Percentiles rank a stretch among this genome's conserved stretches.
These are phyloP conservation scores for Heliothis subflexa DNA, from an alignment of 1,140 invertebrate species.

Conservation along the genomic window DNA sequence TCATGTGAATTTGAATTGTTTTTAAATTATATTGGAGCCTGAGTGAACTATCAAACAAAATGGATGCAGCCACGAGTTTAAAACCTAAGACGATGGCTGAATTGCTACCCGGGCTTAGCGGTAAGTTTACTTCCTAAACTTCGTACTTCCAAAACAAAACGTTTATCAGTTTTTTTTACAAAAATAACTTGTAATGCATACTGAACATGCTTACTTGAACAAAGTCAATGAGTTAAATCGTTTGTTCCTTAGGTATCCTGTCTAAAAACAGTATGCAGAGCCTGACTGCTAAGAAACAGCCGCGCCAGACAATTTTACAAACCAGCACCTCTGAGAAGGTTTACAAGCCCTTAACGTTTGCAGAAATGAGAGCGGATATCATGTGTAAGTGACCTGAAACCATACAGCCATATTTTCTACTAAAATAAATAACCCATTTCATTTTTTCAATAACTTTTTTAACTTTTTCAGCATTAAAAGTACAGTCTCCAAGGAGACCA, in stretches of 20 bases:
- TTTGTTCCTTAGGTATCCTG: constrained; percentile 64
- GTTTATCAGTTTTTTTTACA: neutral
- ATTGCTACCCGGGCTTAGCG: constrained; percentile 65
- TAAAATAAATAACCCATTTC: neutral
- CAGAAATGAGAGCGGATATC: constrained; percentile 69
- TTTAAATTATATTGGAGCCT: neutral
- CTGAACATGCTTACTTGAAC: neutral
- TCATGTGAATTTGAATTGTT: constrained; percentile 14
- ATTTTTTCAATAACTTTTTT: neutral
- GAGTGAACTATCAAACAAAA: constrained; percentile 34
- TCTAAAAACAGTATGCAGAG: constrained; percentile 63
- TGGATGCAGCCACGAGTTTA: constrained; percentile 61
- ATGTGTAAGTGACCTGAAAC: constrained; percentile 54
- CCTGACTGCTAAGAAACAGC: constrained; percentile 64
- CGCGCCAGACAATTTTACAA: constrained; percentile 55
- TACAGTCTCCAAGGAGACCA: constrained; percentile 56
- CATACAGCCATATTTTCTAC: no score
- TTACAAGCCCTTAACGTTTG: constrained; percentile 70
- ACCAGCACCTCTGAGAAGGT: constrained; percentile 65
- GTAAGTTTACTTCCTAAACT: constrained; percentile 50
- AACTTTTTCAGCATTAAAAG: constrained; percentile 63
- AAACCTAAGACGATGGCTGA: constrained; percentile 70
- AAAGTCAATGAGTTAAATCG: neutral
- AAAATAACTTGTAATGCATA: neutral
- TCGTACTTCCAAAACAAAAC: neutral